Percentiles rank a stretch among this genome's conserved stretches.
phyloP scores from a whole-genome alignment of 1,140 invertebrate genomes.

The Parapsyche elsis region DNA sequence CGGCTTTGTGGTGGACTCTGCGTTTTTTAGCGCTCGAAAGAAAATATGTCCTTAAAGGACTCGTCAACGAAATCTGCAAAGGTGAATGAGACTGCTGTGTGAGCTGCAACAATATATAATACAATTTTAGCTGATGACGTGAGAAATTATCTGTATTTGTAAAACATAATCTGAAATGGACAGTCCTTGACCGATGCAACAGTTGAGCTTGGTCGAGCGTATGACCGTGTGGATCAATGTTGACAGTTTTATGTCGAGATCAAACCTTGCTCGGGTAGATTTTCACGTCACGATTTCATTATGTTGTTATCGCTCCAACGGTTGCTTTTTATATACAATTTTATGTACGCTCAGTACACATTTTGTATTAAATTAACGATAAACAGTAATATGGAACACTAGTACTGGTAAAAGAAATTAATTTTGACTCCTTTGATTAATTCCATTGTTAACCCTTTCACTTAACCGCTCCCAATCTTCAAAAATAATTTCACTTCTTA shows the following conservation, averaged over 20 bases:
- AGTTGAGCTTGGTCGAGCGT: too few relatives aligned
- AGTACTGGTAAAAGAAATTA: background rate
- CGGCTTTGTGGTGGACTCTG: slow-evolving; percentile 68
- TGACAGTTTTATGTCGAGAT: slow-evolving; percentile 35
- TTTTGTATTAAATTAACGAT: too few relatives aligned
- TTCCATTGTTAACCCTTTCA: too few relatives aligned
- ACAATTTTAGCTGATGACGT: background rate
- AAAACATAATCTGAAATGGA: background rate
- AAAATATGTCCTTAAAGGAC: slow-evolving; percentile 45
- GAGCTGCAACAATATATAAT: slow-evolving; percentile 46
- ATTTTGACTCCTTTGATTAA: too few relatives aligned
- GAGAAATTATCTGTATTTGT: background rate
- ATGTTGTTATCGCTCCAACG: background rate
- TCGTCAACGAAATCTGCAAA: slow-evolving; percentile 42
- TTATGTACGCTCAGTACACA: background rate
- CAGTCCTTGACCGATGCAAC: background rate
- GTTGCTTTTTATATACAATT: background rate
- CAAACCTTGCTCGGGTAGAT: slow-evolving; percentile 25
- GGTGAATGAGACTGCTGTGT: slow-evolving; percentile 42
- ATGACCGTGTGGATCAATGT: background rate
- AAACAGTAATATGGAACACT: too few relatives aligned
- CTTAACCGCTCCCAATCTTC: too few relatives aligned
- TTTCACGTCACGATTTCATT: slow-evolving; percentile 34
- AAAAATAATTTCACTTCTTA: too few relatives aligned
- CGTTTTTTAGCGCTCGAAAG: slow-evolving; percentile 47